phyloP scores from a whole-genome alignment of 2,113 vertebrate genomes.

The Turnix velox region DNA sequence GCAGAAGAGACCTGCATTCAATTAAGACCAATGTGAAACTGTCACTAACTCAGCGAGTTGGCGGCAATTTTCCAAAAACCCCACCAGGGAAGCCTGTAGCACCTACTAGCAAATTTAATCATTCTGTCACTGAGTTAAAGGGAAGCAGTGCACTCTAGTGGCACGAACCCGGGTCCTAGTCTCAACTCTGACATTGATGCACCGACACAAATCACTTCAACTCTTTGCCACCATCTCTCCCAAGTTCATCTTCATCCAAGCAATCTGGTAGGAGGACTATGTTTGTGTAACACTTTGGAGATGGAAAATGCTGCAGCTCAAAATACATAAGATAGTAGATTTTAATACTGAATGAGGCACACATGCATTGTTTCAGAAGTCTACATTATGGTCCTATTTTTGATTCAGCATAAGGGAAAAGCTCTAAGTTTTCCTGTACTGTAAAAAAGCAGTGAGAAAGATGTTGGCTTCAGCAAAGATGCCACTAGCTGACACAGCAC shows the following conservation, averaged over 20 bases:
- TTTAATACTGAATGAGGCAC: background rate
- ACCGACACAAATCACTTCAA: background rate
- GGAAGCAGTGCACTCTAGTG: constrained; percentile 30
- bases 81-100: background rate
- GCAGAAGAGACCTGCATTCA: background rate
- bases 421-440: background rate
- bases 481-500: rapidly evolving
- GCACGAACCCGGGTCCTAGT: background rate
- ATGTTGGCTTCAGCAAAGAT: background rate
- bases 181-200: background rate
- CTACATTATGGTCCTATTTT: background rate
- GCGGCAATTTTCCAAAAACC: background rate
- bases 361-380: rapidly evolving
- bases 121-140: background rate
- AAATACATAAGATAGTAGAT: background rate
- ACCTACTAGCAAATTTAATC: background rate
- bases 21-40: background rate
- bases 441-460: background rate
- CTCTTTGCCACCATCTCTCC: background rate
- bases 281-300: background rate
- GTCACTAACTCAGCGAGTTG: background rate
- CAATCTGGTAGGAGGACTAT: rapidly evolving
- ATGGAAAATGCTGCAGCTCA: background rate
- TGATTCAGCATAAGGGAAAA: background rate
- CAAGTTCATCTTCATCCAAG: background rate